Base-by-base conservation (phyloP, 1,140 invertebrate genomes). In the Tetranychus cinnabarinus region DNA sequence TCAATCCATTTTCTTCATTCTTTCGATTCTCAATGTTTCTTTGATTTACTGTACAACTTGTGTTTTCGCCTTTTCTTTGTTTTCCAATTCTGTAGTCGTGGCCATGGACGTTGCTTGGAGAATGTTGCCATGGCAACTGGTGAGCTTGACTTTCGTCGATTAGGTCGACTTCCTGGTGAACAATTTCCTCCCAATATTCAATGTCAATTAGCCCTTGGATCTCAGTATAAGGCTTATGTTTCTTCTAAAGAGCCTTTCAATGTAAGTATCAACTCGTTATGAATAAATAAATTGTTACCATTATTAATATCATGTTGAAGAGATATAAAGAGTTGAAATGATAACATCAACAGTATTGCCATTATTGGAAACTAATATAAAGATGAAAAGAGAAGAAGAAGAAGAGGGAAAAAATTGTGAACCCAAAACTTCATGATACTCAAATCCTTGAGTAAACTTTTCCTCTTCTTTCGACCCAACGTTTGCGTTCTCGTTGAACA, bases 191-290 rank as follows among this genome's bases (percentile, higher is more conserved):
- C 65, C 2, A 62, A 63, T 52, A 50, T 66, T 15, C 68, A 69
- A 52, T 69, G 68, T 55, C 60, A 68, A 60, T 36, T 69, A 34
- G 68, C 68, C 10, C 56, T 69, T 2, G 67, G 68, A 12, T 23
- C 62, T 10, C 58, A 66, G 50, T 68, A 67, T 60, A 66, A 63
- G 35, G 61, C 68, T 6, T 66, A 68, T 52, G 58, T 62, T 31
- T 60, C 66, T n/a, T 47, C 56, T 3, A 64, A 65, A 55, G 8
- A 36, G 37, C 68, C 68, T 6, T 68, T 68, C 54, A 66, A 67
- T 56, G 68, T 68, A 61, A 67, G 63, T 63, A 33, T 35, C 35
- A 6, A 2, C 6, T 52, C 5, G 50, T n/a, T 33, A 31, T 47
- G 46, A 23, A 23, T 23, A 23, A 23, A 23, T 23, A 47, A 47